Base-by-base conservation (phyloP, 2,113 vertebrate species). In the Phoxinus phoxinus region DNA sequence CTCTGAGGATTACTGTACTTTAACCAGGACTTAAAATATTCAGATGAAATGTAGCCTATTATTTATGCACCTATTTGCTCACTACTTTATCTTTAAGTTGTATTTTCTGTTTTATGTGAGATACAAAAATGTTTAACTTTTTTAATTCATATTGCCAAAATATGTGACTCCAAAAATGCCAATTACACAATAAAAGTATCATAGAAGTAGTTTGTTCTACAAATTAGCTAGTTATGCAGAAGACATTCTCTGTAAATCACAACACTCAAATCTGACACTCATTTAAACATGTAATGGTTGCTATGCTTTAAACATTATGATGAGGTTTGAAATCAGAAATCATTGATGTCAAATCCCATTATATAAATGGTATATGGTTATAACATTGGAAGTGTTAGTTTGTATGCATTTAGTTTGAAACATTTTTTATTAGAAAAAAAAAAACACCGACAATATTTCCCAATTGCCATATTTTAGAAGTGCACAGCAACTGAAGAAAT, bases 391-490 rank as follows among this genome's bases (percentile, higher is more conserved):
- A 48, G 46, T 48, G 27, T 30, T 30, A n/a, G n/a, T n/a, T n/a
- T n/a, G n/a, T n/a, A n/a, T n/a, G n/a, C n/a, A n/a, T n/a, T n/a
- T n/a, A n/a, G n/a, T 63, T 15, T 13, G 25, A 30, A 6, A 30
- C 27, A 67, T 67, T 67, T 67, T 67, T 3, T 6, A 32, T 67
- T 32, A 17, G 15, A 30, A 8, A 15, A 67, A 6, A 67, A 27
- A 63, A 17, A 65, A 65, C 25, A 30, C 27, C 25, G 17, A 15
- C 1, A 67, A 8, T 32, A 67, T 32, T 32, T 32, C 15, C 19
- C 35, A 67, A 67, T 67, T 67, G 63, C 63, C 63, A 15, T 67
- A 32, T 67, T 67, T 67, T 32, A 67, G 13, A 51, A 51, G 48
- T 51, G 46, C 13, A 15, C 1, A 48, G 46, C 13, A 15, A 15